Conservation (phyloP, 2,888 invertebrate species). For the Panopea generosa region DNA sequence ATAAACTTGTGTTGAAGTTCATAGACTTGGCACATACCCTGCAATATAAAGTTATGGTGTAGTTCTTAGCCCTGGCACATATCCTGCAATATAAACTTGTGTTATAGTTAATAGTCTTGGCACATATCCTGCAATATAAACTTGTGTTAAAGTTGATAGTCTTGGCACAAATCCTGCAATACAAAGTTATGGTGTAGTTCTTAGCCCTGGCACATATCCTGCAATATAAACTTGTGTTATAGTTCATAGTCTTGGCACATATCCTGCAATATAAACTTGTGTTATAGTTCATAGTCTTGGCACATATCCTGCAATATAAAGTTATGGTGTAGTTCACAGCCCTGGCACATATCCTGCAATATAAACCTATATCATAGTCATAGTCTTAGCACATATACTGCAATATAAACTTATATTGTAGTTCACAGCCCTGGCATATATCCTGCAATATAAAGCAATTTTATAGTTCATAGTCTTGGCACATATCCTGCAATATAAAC, state of each 20-base stretch:
- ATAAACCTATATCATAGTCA: not conserved
- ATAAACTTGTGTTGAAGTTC: slow-evolving; percentile 86
- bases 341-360: slow-evolving; percentile 85
- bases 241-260: slow-evolving; percentile 86
- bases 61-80: slow-evolving; percentile 86
- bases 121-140: slow-evolving; percentile 85
- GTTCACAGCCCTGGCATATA: slow-evolving; percentile 82
- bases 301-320: slow-evolving; percentile 72
- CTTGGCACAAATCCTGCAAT: slow-evolving; percentile 79
- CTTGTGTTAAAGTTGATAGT: slow-evolving; percentile 84
- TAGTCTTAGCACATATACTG: too few species aligned
- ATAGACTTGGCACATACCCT: slow-evolving; percentile 86
- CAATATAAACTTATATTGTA: too few species aligned
- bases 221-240: slow-evolving; percentile 73
- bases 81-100: slow-evolving; percentile 85
- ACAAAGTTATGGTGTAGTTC: not conserved
- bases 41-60: slow-evolving; percentile 85
- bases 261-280: slow-evolving; percentile 79
- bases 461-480: slow-evolving; percentile 85
- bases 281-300: too few species aligned
- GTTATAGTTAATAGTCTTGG: slow-evolving; percentile 86
- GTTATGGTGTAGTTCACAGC: slow-evolving; percentile 86
- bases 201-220: slow-evolving; percentile 76
- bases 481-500: slow-evolving; percentile 57
- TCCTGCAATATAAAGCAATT: too few species aligned